Conservation (phyloP, 2,113 vertebrate genomes). For the Ciconia boyciana region DNA sequence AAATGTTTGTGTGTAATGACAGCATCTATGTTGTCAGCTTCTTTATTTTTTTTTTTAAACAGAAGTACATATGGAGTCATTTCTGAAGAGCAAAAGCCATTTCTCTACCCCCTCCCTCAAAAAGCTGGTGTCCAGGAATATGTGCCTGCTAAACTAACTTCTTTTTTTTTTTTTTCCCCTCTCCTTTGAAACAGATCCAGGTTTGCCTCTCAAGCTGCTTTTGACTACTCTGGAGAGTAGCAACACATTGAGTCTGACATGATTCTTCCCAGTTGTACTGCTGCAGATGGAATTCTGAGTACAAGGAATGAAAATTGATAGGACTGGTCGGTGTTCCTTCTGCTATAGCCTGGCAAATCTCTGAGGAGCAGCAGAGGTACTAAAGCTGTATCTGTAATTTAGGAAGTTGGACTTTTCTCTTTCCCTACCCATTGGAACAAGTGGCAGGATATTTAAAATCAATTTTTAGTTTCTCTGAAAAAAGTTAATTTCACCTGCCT, state of each 20-base stretch:
- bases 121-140: not conserved
- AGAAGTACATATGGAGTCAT: not conserved
- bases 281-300: slow-evolving; percentile 1
- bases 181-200: not conserved
- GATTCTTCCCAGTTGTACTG: not conserved
- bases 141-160: not conserved
- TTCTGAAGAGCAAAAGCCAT: not conserved
- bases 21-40: not conserved
- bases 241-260: not conserved
- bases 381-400: not conserved
- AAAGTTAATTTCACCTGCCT: not conserved
- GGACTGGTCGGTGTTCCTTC: not conserved
- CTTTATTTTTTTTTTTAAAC: not conserved
- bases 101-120: not conserved
- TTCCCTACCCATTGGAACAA: not conserved
- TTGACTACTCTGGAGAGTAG: not conserved
- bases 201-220: not conserved
- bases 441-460: not conserved
- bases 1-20: not conserved
- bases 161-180: not conserved
- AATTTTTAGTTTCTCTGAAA: not conserved
- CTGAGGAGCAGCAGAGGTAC: not conserved
- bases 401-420: not conserved
- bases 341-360: not conserved
- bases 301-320: not conserved